Base-by-base conservation (phyloP, 2,113 vertebrate genomes). In the Tapirus terrestris region DNA sequence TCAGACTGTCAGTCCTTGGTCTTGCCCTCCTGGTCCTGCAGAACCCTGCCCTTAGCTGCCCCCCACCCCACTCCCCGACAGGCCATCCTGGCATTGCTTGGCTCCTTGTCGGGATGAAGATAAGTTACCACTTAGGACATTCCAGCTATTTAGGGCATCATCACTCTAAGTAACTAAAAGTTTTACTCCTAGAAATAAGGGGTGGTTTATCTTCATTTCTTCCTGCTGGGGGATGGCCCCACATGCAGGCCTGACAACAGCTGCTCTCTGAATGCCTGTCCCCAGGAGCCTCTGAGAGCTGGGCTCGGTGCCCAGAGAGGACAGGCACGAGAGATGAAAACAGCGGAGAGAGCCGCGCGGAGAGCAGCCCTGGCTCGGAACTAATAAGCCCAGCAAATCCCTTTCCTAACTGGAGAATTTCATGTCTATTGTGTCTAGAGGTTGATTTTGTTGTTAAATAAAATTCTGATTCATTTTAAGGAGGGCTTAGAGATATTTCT, bases 171-270 rank as follows among this genome's bases (percentile, higher is more conserved):
- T 90, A 95, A 95, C 94, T 80, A 84, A 94, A 89, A 85, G 31
- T 89, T 91, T 97, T 94, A 91, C 77, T 48, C 67, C 94, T 93
- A 83, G 91, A 97, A 96, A 77, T 85, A 77, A 94, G 17, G 0
- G 8, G 61, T 95, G 39, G 94, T 89, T 96, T 97, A 53, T 97
- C 94, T 97, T 96, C 89, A 56, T 79, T 89, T 92, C 83, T 65
- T 80, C 23, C 65, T 61, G 36, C 45, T 13, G 43, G 79, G 53
- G 84, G 67, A 39, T 79, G 94, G 75, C 29, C 70, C n/a, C 2
- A n/a, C 89, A 6, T 3, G 10, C 36, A 73, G 67, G n/a, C 60
- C 76, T 4, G 4, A n/a, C 8, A 73, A 76, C 97, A 96, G 83
- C 84, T 97, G 90, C 8, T 90, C 20, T 81, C 80, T 85, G 84